A percentile compares a stretch with the other conserved stretches of the same genome.
These are phyloP conservation scores for Penaeus indicus DNA, from an alignment of 1,140 invertebrate species.

Conservation along the genomic window DNA sequence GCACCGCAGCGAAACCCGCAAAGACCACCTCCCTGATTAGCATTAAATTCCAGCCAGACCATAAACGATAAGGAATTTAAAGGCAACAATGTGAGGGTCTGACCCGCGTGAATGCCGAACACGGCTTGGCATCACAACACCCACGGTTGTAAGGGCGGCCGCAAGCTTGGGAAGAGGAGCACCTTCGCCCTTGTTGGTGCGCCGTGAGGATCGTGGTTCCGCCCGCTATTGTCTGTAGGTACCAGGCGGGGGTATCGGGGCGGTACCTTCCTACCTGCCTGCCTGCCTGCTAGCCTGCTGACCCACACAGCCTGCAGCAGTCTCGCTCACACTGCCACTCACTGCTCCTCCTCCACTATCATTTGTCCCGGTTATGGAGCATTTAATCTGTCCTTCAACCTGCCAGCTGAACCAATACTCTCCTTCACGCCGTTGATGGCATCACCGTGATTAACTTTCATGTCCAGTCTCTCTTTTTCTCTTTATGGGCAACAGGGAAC, in stretches of 20 bases:
- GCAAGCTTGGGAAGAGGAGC: neutral
- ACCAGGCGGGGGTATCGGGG: conserved; percentile 25
- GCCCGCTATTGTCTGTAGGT: conserved; percentile 59
- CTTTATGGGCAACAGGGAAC: too few relatives aligned
- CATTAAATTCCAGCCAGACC: conserved; percentile 60
- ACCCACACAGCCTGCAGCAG: conserved; percentile 36
- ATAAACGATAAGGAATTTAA: conserved; percentile 61
- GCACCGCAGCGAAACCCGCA: too few relatives aligned
- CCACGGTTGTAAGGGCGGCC: conserved; percentile 37
- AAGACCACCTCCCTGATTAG: conserved; percentile 39
- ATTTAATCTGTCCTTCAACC: conserved; percentile 35
- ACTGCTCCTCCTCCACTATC: conserved; percentile 33
- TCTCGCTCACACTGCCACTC: conserved; percentile 36
- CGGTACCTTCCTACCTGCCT: conserved; percentile 21
- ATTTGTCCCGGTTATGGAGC: conserved; percentile 42
- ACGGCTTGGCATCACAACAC: conserved; percentile 38
- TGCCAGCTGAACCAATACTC: neutral
- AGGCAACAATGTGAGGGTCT: conserved; percentile 58
- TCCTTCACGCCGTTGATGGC: too few relatives aligned
- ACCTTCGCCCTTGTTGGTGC: conserved; percentile 38
- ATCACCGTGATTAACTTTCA: too few relatives aligned
- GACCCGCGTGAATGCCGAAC: conserved; percentile 49
- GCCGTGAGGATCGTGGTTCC: conserved; percentile 44
- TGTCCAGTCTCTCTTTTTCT: too few relatives aligned
- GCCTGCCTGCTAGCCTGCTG: conserved; percentile 6